A percentile compares a stretch with the other conserved stretches of the same genome.
phyloP scores from a whole-genome alignment of 2,797 vertebrate species.

The Darevskia nairensis region DNA sequence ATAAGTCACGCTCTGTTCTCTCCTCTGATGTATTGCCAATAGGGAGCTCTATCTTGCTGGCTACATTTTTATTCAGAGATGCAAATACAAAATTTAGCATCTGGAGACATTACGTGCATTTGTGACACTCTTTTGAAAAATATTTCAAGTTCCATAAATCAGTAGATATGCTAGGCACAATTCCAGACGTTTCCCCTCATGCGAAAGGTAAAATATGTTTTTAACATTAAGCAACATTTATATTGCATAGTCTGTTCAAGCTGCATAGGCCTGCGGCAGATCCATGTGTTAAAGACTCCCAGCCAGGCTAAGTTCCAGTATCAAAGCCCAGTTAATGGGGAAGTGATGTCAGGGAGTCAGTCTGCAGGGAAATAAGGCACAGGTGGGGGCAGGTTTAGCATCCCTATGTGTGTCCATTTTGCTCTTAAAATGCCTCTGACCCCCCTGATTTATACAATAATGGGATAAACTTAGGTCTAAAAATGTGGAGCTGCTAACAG shows the following conservation, averaged over 20 bases:
- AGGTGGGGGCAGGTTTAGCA: background rate
- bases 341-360: background rate
- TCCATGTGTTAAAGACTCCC: background rate
- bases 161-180: slow-evolving; percentile 51
- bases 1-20: slow-evolving; percentile 64
- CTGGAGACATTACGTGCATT: slow-evolving; percentile 56
- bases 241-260: background rate
- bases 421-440: background rate
- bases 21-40: slow-evolving; percentile 75
- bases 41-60: slow-evolving; percentile 55
- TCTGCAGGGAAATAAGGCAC: background rate
- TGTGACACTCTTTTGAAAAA: slow-evolving; percentile 54
- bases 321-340: background rate
- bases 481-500: background rate
- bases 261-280: background rate
- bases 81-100: slow-evolving; percentile 53
- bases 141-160: slow-evolving; percentile 42
- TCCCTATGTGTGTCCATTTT: background rate
- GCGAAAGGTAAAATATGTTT: slow-evolving; percentile 55
- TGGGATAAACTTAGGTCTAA: background rate
- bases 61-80: slow-evolving; percentile 36
- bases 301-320: background rate
- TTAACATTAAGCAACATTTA: slow-evolving; percentile 34
- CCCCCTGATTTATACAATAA: background rate
- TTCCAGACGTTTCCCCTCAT: slow-evolving; percentile 19